These are phyloP conservation scores for Thinocorus orbignyianus DNA, from an alignment of 2,113 vertebrate species.

Conservation along the genomic window DNA sequence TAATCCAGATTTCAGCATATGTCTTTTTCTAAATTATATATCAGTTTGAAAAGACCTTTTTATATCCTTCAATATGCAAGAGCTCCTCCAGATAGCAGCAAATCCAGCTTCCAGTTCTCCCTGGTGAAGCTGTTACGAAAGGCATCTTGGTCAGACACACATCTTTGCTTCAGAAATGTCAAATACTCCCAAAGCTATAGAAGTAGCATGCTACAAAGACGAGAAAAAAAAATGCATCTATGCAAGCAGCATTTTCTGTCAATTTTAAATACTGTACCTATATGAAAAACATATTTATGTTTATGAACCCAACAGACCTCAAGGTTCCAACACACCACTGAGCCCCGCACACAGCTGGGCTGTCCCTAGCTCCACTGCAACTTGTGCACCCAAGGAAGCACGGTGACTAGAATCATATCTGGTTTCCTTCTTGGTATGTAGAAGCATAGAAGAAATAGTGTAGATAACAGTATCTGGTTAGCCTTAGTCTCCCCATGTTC, in stretches of 20 bases:
- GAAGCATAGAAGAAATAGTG: not conserved
- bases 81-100: not conserved
- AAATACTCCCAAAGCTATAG: not conserved
- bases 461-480: not conserved
- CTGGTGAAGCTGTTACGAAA: rapidly evolving
- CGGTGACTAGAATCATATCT: not conserved
- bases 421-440: not conserved
- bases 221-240: not conserved
- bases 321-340: not conserved
- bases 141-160: not conserved
- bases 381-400: not conserved
- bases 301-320: not conserved
- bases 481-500: not conserved
- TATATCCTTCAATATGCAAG: not conserved
- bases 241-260: not conserved
- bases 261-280: not conserved
- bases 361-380: not conserved
- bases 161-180: not conserved
- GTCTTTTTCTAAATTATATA: not conserved
- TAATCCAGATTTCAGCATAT: not conserved
- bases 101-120: not conserved
- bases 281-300: not conserved
- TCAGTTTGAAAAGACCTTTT: not conserved
- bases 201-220: not conserved
- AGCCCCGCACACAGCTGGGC: not conserved